phyloP scores from a whole-genome alignment of 2,113 vertebrate species.

The Bubo bubo region DNA sequence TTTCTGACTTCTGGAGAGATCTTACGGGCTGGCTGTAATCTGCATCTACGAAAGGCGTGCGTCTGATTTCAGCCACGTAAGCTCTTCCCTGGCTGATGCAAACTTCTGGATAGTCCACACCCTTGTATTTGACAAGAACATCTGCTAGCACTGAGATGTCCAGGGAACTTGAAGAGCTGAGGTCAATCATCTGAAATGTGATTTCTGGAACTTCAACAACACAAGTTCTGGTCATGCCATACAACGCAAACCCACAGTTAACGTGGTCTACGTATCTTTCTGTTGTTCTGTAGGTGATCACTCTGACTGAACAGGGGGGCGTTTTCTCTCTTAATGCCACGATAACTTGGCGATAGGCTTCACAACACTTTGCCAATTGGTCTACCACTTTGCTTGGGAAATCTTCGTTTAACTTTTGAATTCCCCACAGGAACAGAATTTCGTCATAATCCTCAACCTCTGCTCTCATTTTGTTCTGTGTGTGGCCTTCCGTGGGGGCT shows the following conservation, averaged over 20 bases:
- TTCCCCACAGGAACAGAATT: slow-evolving; percentile 82
- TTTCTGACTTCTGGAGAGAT: neutral
- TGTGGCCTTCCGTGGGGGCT: neutral
- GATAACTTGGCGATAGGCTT: slow-evolving; percentile 80
- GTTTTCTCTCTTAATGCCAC: slow-evolving; percentile 71
- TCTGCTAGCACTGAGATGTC: slow-evolving; percentile 77
- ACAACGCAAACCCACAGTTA: slow-evolving; percentile 81
- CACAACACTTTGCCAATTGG: slow-evolving; percentile 78
- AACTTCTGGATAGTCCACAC: slow-evolving; percentile 78
- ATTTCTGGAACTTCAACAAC: slow-evolving; percentile 75
- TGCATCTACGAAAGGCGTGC: slow-evolving; percentile 50
- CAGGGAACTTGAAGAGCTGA: slow-evolving; percentile 75
- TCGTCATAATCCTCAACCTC: slow-evolving; percentile 63
- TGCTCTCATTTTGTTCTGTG: slow-evolving; percentile 37
- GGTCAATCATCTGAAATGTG: slow-evolving; percentile 84
- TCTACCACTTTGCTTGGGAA: slow-evolving; percentile 64
- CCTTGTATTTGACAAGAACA: slow-evolving; percentile 72
- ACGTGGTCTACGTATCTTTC: slow-evolving; percentile 77
- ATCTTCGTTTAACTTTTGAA: slow-evolving; percentile 75
- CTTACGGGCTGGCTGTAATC: neutral
- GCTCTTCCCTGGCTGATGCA: slow-evolving; percentile 77
- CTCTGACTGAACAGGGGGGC: slow-evolving; percentile 47
- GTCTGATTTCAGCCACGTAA: slow-evolving; percentile 67
- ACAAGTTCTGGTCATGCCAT: slow-evolving; percentile 84
- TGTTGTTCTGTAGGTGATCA: slow-evolving; percentile 82